Evolutionary conservation across 2,888 invertebrate species (phyloP).

Genomic region (Xanthia icteritia): DNA sequence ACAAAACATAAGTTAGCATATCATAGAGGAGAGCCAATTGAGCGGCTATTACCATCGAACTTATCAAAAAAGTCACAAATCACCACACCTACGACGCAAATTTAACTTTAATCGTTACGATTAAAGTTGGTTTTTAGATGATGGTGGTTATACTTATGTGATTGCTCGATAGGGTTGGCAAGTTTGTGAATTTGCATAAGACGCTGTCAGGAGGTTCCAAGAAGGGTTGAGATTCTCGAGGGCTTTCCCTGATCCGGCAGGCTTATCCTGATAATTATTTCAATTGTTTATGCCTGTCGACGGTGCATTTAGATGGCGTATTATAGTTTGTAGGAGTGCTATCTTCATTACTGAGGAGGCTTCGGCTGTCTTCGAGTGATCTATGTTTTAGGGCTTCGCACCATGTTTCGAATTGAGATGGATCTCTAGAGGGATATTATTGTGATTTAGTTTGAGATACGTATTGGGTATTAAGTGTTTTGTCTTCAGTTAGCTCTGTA

Average conservation of each 20-base stretch:
- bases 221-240: conserved; percentile 89
- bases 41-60: conserved; percentile 80
- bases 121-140: conserved; percentile 56
- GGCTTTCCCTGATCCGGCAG: conserved; percentile 87
- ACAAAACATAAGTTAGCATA: conserved; percentile 83
- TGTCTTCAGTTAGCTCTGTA: conserved; percentile 19
- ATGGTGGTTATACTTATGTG: conserved; percentile 34
- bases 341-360: conserved; percentile 84
- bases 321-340: conserved; percentile 88
- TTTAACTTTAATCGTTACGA: not conserved
- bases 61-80: conserved; percentile 64
- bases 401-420: conserved; percentile 78
- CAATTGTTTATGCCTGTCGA: conserved; percentile 90
- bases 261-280: conserved; percentile 91
- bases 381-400: conserved; percentile 77
- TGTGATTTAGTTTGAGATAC: conserved; percentile 67
- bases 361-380: conserved; percentile 83
- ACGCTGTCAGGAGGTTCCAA: conserved; percentile 85
- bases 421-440: conserved; percentile 75
- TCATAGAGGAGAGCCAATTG: conserved; percentile 86
- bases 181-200: conserved; percentile 90
- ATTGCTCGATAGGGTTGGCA: conserved; percentile 69
- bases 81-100: conserved; percentile 45
- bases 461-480: conserved; percentile 48
- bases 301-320: conserved; percentile 90